Percentiles rank a stretch among this genome's conserved stretches.
Evolutionary conservation across 2,888 invertebrate genomes (phyloP).

Genomic region (Yponomeuta sedellus): DNA sequence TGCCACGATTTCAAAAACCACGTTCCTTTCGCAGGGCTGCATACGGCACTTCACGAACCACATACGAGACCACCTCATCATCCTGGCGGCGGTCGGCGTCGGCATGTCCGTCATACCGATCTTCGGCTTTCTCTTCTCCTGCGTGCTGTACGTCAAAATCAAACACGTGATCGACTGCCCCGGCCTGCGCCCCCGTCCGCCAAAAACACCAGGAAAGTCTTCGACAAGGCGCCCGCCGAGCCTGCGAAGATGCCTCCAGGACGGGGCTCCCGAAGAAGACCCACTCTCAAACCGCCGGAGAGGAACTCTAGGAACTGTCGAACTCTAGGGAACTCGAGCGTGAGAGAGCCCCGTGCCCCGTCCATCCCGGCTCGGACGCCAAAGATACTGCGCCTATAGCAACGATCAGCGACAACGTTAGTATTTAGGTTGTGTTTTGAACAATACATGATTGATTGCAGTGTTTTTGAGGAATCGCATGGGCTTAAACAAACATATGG

Average conservation of each 20-base stretch:
- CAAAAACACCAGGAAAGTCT: constrained; percentile 46
- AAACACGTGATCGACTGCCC: constrained; percentile 80
- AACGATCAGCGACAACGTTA: constrained; percentile 20
- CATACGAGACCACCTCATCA: constrained; percentile 84
- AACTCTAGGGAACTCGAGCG: constrained; percentile 14
- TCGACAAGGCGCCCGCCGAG: constrained; percentile 56
- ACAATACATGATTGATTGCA: neutral
- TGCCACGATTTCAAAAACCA: neutral
- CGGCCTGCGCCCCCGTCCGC: constrained; percentile 58
- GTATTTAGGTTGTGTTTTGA: constrained; percentile 4
- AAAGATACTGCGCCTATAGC: constrained; percentile 17
- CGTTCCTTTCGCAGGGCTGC: constrained; percentile 81
- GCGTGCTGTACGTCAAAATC: constrained; percentile 87
- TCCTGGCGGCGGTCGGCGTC: constrained; percentile 88
- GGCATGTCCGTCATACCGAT: constrained; percentile 89
- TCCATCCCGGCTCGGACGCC: constrained; percentile 43
- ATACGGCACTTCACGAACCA: constrained; percentile 82
- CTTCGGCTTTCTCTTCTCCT: constrained; percentile 88
- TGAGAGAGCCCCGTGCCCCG: constrained; percentile 50
- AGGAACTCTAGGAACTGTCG: too few species aligned
- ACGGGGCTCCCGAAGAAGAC: neutral
- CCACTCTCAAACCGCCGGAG: neutral
- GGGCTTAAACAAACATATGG: too few species aligned
- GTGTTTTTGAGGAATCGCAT: neutral
- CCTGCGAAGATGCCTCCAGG: constrained; percentile 32